These are phyloP conservation scores for Ceyx cyanopectus DNA, from an alignment of 2,113 vertebrate species.

Conservation along the genomic window DNA sequence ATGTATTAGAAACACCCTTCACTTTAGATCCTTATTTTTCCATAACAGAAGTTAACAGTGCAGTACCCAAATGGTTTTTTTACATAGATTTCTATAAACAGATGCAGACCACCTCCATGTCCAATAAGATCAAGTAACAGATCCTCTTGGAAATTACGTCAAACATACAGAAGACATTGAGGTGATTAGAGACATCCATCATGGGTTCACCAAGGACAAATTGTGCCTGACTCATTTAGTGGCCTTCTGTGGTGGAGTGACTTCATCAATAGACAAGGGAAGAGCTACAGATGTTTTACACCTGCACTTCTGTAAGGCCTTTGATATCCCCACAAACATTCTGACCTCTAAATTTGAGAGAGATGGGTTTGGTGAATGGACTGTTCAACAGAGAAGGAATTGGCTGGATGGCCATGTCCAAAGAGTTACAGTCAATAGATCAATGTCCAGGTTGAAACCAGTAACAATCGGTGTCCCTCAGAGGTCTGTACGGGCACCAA, in stretches of 20 bases:
- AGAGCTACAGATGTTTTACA: neutral
- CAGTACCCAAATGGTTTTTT: neutral
- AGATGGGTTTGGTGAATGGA: neutral
- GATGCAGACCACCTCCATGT: neutral
- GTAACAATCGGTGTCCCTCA: neutral
- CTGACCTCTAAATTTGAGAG: neutral
- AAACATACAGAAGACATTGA: neutral
- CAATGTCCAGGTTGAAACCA: neutral
- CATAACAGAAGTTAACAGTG: neutral
- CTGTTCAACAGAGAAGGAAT: neutral
- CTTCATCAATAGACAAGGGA: neutral
- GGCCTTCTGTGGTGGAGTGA: neutral
- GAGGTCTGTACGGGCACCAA: neutral
- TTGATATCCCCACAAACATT: neutral
- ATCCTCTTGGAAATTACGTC: neutral
- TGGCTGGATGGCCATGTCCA: neutral
- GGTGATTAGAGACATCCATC: neutral
- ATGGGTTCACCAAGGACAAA: neutral
- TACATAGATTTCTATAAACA: neutral
- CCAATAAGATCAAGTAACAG: neutral
- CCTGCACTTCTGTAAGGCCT: neutral
- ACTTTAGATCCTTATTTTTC: conserved; percentile 15
- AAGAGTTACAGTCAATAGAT: neutral
- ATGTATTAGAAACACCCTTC: conserved; percentile 11
- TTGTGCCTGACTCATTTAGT: neutral